A percentile compares a stretch with the other conserved stretches of the same genome.
phyloP scores from a whole-genome alignment of 2,797 vertebrate genomes.

The Coluber constrictor region DNA sequence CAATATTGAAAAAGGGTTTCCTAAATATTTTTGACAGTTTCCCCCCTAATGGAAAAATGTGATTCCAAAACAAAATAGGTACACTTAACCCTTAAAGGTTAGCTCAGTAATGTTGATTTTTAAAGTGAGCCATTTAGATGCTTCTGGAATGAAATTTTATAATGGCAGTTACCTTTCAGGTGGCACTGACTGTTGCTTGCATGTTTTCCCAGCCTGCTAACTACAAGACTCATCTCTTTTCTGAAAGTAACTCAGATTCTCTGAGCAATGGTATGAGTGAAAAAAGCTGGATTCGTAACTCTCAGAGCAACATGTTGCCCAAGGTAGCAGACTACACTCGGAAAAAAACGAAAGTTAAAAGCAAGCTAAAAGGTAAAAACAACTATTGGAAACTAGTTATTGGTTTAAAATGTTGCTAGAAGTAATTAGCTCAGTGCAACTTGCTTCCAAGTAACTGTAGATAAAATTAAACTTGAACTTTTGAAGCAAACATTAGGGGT shows the following conservation, averaged over 20 bases:
- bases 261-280: slow-evolving; percentile 55
- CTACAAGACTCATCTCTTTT: slow-evolving; percentile 68
- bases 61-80: background rate
- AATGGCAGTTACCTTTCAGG: background rate
- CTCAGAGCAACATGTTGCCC: background rate
- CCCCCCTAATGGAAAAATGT: background rate
- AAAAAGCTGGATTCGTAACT: slow-evolving; percentile 61
- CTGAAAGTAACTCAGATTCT: slow-evolving; percentile 63
- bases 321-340: slow-evolving; percentile 62
- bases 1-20: background rate
- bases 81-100: background rate
- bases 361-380: slow-evolving; percentile 73
- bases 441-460: background rate
- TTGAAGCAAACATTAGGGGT: background rate
- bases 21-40: background rate
- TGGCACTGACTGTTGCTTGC: background rate
- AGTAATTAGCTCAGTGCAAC: background rate
- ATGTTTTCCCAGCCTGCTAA: slow-evolving; percentile 34
- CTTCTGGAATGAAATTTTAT: background rate
- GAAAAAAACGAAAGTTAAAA: slow-evolving; percentile 69
- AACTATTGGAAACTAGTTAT: background rate
- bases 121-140: background rate
- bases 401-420: background rate
- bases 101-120: background rate
- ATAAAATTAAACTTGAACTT: background rate